Evolutionary conservation across 2,113 vertebrate species (phyloP), one percentile per base, ranked within the genome.

Genomic region (Anseranas semipalmata): DNA sequence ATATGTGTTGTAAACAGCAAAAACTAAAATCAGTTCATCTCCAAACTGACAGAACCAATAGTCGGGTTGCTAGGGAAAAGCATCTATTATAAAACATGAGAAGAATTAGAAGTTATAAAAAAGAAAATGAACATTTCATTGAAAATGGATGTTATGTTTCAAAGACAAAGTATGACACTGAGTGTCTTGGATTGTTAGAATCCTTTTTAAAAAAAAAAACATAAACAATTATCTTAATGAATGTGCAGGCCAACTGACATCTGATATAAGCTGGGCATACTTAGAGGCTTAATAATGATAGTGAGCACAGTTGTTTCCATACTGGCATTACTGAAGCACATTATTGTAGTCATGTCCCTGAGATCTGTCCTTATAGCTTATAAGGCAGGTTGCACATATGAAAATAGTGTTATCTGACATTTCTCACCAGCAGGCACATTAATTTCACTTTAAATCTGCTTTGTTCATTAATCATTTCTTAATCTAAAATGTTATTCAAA

Each of bases 321-420:
- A 11, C 3, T 62, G 32, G 10, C 7, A 25, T 75, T 75, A 63
- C 11, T 66, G 46, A 59, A 74, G 62, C 10, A 67, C 24, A 18
- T 33, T 33, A 68, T 21, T 0, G 0, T 58, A 7, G 53, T 73
- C 11, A 37, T 0, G 1, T 50, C 41, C 73, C 48, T 41, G 35
- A 45, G 33, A 79, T 82, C 39, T 78, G 10, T 63, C 39, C 32
- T 25, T 68, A 24, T 80, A 83, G 22, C 52, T 90, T 88, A 7
- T 22, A 76, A 60, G 16, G 28, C 75, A 85, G 6, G 8, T 56
- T 76, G 28, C 3, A 3, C 19, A 15, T 71, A 17, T 79, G 24
- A 68, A 71, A 79, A 56, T n/a, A 67, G 15, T 59, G 22, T 75
- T 2, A 39, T 22, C 62, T 92, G 35, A 28, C 35, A 18, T 66